Conservation (phyloP, 2,888 invertebrate species). For the Lasius platythorax region DNA sequence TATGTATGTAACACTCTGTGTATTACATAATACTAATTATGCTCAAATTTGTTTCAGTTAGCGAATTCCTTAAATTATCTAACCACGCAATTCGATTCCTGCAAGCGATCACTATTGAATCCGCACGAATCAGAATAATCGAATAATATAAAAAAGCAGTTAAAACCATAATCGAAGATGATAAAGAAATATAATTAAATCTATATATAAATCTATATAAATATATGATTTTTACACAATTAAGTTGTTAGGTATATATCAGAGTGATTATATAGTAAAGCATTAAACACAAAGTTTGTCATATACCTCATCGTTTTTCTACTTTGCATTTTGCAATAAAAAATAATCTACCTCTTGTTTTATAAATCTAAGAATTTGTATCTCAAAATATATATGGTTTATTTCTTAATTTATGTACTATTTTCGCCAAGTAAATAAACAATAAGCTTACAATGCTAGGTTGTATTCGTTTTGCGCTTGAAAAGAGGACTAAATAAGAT, state of each 20-base stretch:
- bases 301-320: slow-evolving; percentile 29
- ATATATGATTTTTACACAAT: slow-evolving; percentile 59
- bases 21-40: slow-evolving; percentile 68
- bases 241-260: slow-evolving; percentile 72
- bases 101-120: not conserved
- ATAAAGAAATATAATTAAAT: slow-evolving; percentile 66
- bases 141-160: slow-evolving; percentile 46
- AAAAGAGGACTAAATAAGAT: slow-evolving; percentile 42
- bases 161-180: slow-evolving; percentile 56
- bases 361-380: slow-evolving; percentile 67
- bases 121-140: slow-evolving; percentile 46
- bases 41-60: slow-evolving; percentile 53
- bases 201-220: slow-evolving; percentile 59
- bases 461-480: slow-evolving; percentile 45
- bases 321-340: slow-evolving; percentile 59
- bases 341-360: slow-evolving; percentile 63
- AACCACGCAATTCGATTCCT: slow-evolving; percentile 31
- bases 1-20: slow-evolving; percentile 24
- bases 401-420: slow-evolving; percentile 65
- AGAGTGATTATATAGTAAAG: slow-evolving; percentile 57
- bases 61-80: slow-evolving; percentile 49
- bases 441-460: slow-evolving; percentile 64
- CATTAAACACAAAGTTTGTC: slow-evolving; percentile 58
- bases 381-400: slow-evolving; percentile 76
- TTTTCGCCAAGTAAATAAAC: slow-evolving; percentile 61